Evolutionary conservation across 2,113 vertebrate species (phyloP).

Genomic region (Dinomys branickii): DNA sequence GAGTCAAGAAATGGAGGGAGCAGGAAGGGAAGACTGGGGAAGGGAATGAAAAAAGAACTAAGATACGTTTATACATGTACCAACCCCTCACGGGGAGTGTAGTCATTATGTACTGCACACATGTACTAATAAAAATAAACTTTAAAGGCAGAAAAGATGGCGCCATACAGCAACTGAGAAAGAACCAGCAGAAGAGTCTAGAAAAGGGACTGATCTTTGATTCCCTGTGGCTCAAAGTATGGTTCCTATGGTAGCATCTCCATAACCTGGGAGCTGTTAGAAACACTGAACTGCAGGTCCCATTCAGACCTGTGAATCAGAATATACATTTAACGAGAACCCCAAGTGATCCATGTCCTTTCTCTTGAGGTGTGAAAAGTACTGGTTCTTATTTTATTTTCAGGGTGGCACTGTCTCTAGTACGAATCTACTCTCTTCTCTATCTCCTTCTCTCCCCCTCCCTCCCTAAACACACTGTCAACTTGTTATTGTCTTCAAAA

Average conservation of each 20-base stretch:
- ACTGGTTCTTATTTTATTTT: neutral
- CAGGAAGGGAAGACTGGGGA: neutral
- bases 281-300: neutral
- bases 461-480: neutral
- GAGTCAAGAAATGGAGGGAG: neutral
- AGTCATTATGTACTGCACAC: neutral
- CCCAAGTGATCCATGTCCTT: neutral
- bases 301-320: neutral
- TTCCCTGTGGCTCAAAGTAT: neutral
- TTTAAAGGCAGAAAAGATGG: neutral
- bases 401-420: neutral
- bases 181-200: neutral
- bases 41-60: neutral
- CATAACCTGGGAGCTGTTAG: neutral
- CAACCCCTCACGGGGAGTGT: neutral
- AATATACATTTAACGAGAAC: neutral
- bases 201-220: neutral
- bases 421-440: neutral
- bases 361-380: neutral
- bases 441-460: neutral
- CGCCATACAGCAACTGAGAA: neutral
- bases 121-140: neutral
- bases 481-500: neutral
- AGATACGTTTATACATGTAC: neutral
- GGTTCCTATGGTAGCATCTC: neutral